These are phyloP conservation scores for Isotomurus palustris DNA, from an alignment of 2,888 invertebrate genomes.

Conservation along the genomic window DNA sequence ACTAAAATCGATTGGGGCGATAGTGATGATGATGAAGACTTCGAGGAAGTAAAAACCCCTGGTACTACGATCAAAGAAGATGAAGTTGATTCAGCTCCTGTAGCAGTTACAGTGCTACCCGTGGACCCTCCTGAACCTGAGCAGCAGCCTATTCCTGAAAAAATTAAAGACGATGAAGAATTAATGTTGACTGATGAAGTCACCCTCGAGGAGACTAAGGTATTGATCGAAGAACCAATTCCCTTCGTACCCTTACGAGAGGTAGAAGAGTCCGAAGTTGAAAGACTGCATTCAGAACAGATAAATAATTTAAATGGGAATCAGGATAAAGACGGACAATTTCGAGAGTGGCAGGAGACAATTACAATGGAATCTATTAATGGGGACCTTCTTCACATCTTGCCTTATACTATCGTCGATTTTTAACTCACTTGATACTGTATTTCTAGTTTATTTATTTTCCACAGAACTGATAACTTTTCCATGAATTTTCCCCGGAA, in stretches of 20 bases:
- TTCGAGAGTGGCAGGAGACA: constrained; percentile 90
- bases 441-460: neutral
- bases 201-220: too few species aligned
- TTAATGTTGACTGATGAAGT: too few species aligned
- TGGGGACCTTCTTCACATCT: constrained; percentile 77
- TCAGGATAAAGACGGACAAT: constrained; percentile 55
- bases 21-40: constrained; percentile 36
- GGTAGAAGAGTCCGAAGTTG: constrained; percentile 55
- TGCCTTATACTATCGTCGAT: constrained; percentile 96
- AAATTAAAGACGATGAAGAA: neutral
- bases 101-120: constrained; percentile 1
- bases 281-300: constrained; percentile 47
- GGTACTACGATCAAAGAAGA: constrained; percentile 12
- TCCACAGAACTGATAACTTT: neutral
- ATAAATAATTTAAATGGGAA: constrained; percentile 55
- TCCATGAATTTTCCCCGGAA: neutral
- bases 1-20: constrained; percentile 42
- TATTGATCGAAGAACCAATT: neutral
- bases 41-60: constrained; percentile 6
- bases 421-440: constrained; percentile 52
- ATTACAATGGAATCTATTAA: constrained; percentile 67
- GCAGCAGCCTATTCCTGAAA: neutral
- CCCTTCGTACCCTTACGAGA: constrained; percentile 24
- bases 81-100: constrained; percentile 6
- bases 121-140: neutral